Evolutionary conservation across 2,113 vertebrate species (phyloP).

Genomic region (Nerophis lumbriciformis): DNA sequence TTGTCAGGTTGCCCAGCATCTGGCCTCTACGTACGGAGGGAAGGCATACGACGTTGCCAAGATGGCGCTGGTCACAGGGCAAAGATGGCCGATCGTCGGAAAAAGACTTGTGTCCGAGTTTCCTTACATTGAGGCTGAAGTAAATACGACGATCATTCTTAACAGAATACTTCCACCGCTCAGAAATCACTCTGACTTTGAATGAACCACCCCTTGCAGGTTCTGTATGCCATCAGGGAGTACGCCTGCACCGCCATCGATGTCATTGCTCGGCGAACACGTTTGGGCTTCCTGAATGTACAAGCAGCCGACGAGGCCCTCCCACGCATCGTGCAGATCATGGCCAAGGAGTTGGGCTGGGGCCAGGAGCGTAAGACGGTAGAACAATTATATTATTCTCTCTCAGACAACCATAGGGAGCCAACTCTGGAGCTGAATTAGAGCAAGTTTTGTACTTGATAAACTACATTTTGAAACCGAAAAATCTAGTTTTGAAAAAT

Average conservation of each 20-base stretch:
- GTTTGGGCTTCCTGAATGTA: conserved; percentile 91
- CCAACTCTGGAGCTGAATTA: too few relatives aligned
- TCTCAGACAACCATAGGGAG: conserved; percentile 15
- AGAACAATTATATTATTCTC: conserved; percentile 7
- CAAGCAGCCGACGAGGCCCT: conserved; percentile 95
- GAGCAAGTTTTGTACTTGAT: too few relatives aligned
- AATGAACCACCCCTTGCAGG: conserved; percentile 59
- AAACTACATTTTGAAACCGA: too few relatives aligned
- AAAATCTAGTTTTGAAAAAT: too few relatives aligned
- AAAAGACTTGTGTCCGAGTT: conserved; percentile 94
- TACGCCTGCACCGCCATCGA: conserved; percentile 93
- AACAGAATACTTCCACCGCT: too few relatives aligned
- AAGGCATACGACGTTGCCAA: conserved; percentile 93
- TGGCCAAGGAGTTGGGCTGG: conserved; percentile 90
- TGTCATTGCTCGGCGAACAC: conserved; percentile 87
- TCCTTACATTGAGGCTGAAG: conserved; percentile 96
- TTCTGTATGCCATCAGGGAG: conserved; percentile 86
- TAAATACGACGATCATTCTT: conserved; percentile 30
- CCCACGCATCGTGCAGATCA: conserved; percentile 88
- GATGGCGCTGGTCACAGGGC: conserved; percentile 90
- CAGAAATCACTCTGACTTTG: background rate
- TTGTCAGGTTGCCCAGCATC: conserved; percentile 89
- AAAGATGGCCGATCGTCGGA: conserved; percentile 93
- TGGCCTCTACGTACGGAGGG: conserved; percentile 84
- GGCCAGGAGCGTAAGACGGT: conserved; percentile 81